Percentiles rank a stretch among this genome's conserved stretches.
Evolutionary conservation across 37 sponge, comb jelly and placozoan species (phyloP).

Genomic region (Aphrocallistes beatrix): DNA sequence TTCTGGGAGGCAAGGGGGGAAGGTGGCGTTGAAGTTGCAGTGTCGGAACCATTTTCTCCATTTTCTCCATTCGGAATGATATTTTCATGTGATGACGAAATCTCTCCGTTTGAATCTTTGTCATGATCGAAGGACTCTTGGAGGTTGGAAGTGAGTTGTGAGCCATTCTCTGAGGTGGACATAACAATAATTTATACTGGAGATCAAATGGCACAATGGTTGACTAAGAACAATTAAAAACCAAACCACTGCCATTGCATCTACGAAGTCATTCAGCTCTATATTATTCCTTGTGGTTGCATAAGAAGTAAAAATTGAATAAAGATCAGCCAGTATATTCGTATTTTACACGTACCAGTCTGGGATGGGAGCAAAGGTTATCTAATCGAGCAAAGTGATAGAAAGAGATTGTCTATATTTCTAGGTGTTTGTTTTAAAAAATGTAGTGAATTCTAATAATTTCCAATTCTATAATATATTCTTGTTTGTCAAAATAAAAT

Average conservation of each 20-base stretch:
- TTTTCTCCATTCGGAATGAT: background rate
- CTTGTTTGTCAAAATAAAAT: no score
- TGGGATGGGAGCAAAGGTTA: no score
- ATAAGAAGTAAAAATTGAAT: background rate
- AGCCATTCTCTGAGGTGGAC: constrained; percentile 11
- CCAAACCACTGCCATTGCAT: background rate
- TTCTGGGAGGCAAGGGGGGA: background rate
- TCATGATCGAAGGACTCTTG: background rate
- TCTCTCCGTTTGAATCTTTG: background rate
- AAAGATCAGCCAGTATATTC: no score
- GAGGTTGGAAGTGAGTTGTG: background rate
- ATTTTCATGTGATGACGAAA: background rate
- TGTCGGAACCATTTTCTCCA: background rate
- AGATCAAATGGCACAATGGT: constrained; percentile 11
- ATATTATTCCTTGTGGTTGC: background rate
- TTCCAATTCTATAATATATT: no score
- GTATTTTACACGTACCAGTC: no score
- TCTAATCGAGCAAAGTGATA: no score
- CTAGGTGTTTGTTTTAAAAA: no score
- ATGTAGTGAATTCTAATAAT: no score
- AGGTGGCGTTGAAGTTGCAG: background rate
- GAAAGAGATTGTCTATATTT: no score
- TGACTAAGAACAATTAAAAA: constrained; percentile 4
- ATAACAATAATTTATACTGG: background rate
- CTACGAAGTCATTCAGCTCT: background rate